Evolutionary conservation across 2,888 invertebrate species (phyloP).

Genomic region (Eristalis tenax): DNA sequence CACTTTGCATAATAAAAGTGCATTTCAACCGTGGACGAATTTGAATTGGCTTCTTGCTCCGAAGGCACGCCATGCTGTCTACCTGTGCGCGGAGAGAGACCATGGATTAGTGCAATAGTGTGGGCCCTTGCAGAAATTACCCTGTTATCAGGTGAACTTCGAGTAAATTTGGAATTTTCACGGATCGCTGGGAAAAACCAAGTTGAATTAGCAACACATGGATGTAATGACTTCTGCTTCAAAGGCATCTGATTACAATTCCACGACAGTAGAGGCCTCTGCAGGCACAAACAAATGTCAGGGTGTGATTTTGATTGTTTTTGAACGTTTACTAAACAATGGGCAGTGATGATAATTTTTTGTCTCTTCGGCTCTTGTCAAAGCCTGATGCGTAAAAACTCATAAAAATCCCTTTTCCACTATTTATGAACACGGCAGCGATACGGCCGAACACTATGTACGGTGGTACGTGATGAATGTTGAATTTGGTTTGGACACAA

Average conservation of each 20-base stretch:
- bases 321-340: constrained; percentile 46
- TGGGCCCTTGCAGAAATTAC: constrained; percentile 28
- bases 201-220: constrained; percentile 47
- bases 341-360: constrained; percentile 25
- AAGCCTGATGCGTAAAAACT: neutral
- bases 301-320: constrained; percentile 23
- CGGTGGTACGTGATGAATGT: neutral
- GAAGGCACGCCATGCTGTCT: neutral
- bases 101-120: constrained; percentile 45
- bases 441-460: neutral
- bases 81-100: constrained; percentile 31
- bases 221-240: constrained; percentile 44
- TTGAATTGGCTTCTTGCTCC: constrained; percentile 58
- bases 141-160: constrained; percentile 41
- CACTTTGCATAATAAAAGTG: constrained; percentile 63
- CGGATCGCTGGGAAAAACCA: constrained; percentile 47
- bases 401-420: neutral
- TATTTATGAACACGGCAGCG: neutral
- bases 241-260: constrained; percentile 24
- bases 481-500: neutral
- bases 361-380: neutral
- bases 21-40: constrained; percentile 2
- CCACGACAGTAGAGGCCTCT: constrained; percentile 7
- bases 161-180: constrained; percentile 44
- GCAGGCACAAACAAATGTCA: constrained; percentile 23